Base-by-base conservation (phyloP, 2,888 invertebrate species). In the Cartodere bifasciata region DNA sequence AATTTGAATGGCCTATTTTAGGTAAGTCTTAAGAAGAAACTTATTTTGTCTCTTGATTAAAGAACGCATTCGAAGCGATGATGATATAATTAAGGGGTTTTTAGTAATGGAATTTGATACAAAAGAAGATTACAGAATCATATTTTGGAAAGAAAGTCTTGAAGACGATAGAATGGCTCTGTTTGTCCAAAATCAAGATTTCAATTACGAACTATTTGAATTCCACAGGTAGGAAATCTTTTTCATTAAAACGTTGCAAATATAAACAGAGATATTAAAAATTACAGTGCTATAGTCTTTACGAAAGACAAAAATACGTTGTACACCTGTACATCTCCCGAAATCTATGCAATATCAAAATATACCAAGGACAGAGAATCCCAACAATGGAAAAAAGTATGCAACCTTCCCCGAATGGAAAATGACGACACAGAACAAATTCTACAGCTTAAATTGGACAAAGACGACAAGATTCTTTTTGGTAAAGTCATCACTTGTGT, bases 111-210 rank as follows among this genome's bases (percentile, higher is more conserved):
- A 85, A 45, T 83, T 80, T 48, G 67, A 71, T 2, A 73, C 67
- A 37, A 58, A 76, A 17, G 67, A 70, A 4, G 75, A 78, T 39
- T 81, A 81, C 48, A 65, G 77, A 37, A 65, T 82, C 2, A 64
- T 81, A 9, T 80, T 81, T 56, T 88, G 88, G 88, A 78, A 77
- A 24, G 86, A 85, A 2, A 75, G 72, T 41, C 67, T 86, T 28
- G 87, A 85, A 31, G 78, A 86, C 28, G 72, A 77, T 15, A 62
- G 71, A 5, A 69, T 90, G 56, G 58, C 79, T 17, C 55, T 86
- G 32, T 70, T 75, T 42, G 75, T 74, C 38, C 64, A 67, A 30
- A 67, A 68, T 26, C 62, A 62, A 3, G 67, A 67, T 2, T 52
- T 49, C 6, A 63, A 66, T 52, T 55, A 72, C 44, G 60, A 70